Evolutionary conservation across 2,113 vertebrate species (phyloP).

Genomic region (Sinocyclocheilus anophthalmus): DNA sequence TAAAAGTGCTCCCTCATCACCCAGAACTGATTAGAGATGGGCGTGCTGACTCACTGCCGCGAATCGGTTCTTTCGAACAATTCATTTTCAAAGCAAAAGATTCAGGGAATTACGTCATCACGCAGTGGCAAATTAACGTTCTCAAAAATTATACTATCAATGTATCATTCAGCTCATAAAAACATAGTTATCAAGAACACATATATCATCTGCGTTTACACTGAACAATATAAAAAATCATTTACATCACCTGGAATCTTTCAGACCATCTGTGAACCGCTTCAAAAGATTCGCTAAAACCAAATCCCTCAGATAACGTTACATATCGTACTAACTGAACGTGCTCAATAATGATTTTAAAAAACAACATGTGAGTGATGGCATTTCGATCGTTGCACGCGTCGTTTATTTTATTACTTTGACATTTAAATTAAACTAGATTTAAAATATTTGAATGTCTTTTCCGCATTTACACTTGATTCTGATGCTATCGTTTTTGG

Average conservation of each 20-base stretch:
- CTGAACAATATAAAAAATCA: neutral
- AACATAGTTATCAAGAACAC: neutral
- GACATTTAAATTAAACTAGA: neutral
- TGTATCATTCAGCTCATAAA: neutral
- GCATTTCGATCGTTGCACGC: too few relatives aligned
- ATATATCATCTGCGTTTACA: neutral
- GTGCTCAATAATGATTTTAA: neutral
- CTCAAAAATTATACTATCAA: neutral
- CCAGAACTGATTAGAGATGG: neutral
- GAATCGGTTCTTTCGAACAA: constrained; percentile 1
- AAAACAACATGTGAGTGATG: neutral
- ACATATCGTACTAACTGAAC: neutral
- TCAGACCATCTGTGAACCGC: neutral
- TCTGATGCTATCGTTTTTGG: too few relatives aligned
- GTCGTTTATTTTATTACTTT: neutral
- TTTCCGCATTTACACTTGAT: too few relatives aligned
- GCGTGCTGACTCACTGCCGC: neutral
- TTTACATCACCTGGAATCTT: neutral
- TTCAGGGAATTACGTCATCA: neutral
- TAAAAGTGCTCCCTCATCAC: neutral
- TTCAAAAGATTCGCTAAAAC: neutral
- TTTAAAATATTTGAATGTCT: too few relatives aligned
- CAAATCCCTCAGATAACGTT: neutral
- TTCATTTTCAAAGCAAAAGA: neutral
- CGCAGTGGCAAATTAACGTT: neutral